These are phyloP conservation scores for Laodelphax striatellus DNA, from an alignment of 1,140 invertebrate genomes.

Conservation along the genomic window DNA sequence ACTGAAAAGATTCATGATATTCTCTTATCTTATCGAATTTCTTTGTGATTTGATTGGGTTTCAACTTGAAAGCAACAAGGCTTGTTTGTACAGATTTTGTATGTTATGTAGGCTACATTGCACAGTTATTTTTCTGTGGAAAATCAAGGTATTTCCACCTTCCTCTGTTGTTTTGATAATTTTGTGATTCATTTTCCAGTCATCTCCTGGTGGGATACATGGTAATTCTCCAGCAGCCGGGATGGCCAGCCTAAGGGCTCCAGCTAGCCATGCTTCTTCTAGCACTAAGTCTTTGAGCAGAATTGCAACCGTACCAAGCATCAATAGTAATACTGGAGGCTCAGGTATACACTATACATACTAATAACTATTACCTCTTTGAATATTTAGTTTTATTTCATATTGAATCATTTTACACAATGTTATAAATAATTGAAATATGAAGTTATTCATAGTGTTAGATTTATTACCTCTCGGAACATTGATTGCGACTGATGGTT, in stretches of 20 bases:
- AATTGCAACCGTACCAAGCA: slow-evolving; percentile 15
- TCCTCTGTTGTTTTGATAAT: not conserved
- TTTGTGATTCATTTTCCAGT: no score
- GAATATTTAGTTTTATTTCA: not conserved
- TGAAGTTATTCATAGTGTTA: no score
- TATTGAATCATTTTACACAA: no score
- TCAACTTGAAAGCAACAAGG: no score
- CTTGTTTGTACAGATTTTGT: no score
- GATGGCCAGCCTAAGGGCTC: slow-evolving; percentile 1
- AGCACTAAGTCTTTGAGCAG: slow-evolving; percentile 17
- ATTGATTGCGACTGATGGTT: not conserved
- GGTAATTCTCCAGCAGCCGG: not conserved
- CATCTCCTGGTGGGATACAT: no score
- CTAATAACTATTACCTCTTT: not conserved
- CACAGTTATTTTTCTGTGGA: not conserved
- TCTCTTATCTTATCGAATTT: no score
- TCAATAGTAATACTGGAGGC: slow-evolving; percentile 4
- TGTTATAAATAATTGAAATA: no score
- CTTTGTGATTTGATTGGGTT: no score
- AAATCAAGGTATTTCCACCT: not conserved
- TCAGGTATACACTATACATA: not conserved
- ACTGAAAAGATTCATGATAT: no score
- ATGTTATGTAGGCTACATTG: no score
- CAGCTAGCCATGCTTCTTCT: slow-evolving; percentile 15
- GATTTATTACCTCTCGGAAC: not conserved